Base-by-base conservation (phyloP, 2,888 invertebrate genomes). In the Platycheirus albimanus region DNA sequence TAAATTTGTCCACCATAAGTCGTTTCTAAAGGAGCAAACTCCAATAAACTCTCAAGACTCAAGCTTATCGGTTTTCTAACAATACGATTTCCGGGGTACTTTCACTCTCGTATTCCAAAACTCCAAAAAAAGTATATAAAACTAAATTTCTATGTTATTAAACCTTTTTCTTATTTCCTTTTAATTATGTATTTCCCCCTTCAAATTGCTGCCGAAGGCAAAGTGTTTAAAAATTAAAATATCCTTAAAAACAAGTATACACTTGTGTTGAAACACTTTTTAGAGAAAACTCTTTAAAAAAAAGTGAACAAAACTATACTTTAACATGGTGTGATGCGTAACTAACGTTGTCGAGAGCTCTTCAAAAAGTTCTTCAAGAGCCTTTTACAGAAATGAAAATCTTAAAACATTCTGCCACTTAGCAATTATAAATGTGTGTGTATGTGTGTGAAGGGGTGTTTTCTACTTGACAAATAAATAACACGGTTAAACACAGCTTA, bases 301-400 rank as follows among this genome's bases (percentile, higher is more conserved):
- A 41, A 17, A 11, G 43, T 49, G 15, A 30, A 64, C 11, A 49
- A 49, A 30, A 11, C n/a, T n/a, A n/a, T n/a, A 15, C 38, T 28
- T 36, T 61, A 33, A 38, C 49, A 17, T 36, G 24, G 38, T 24
- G 19, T 1, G 38, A 41, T 2, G 45, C 56, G 52, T 52, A 54
- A 64, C 41, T 38, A 13, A 64, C 33, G 30, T 30, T 33, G 15
- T 19, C n/a, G 47, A 63, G 64, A 74, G 54, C 15, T 38, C 36
- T 52, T 54, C 45, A 64, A 43, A 52, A n/a, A 33, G 24, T 49
- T 47, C 63, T 54, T 43, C 45, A 64, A 45, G 38, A 38, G 38
- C 20, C 15, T 30, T 36, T 54, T 17, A 30, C 17, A 45, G 2
- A 61, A 61, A 61, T 45, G 11, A 45, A 61, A 61, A 45, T 33